Evolutionary conservation across 2,113 vertebrate genomes (phyloP).

Genomic region (Leucopsar rothschildi): DNA sequence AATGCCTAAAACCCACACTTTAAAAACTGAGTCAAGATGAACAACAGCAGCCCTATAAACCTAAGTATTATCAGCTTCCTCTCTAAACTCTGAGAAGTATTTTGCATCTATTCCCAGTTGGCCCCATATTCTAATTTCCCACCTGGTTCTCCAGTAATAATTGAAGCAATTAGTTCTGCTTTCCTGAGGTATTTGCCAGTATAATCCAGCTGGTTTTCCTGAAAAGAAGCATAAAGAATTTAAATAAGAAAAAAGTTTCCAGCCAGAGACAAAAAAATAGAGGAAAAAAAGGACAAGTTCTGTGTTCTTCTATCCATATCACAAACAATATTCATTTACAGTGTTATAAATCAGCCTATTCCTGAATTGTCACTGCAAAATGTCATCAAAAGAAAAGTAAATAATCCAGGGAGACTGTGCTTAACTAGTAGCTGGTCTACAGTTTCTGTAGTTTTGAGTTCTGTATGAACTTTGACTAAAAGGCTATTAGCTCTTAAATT

Average conservation of each 20-base stretch:
- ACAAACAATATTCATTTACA: background rate
- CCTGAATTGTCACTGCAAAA: background rate
- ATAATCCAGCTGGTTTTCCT: constrained; percentile 2
- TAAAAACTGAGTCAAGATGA: background rate
- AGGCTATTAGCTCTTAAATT: background rate
- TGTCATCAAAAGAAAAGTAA: background rate
- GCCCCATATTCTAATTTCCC: background rate
- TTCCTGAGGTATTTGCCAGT: background rate
- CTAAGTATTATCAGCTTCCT: background rate
- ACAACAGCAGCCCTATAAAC: background rate
- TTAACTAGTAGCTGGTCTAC: background rate
- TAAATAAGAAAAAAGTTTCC: background rate
- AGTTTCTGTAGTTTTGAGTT: background rate
- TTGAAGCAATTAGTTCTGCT: background rate
- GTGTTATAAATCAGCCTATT: background rate
- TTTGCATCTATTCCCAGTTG: background rate
- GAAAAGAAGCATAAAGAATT: constrained; percentile 14
- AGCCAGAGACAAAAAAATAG: background rate
- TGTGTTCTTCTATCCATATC: background rate
- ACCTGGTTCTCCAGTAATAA: constrained; percentile 3
- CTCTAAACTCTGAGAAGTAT: background rate
- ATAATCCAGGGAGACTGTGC: background rate
- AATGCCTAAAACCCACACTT: background rate
- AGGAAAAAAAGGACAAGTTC: background rate
- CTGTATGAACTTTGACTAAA: background rate